Base-by-base conservation (phyloP, 2,888 invertebrate genomes). In the Thecophora atra region DNA sequence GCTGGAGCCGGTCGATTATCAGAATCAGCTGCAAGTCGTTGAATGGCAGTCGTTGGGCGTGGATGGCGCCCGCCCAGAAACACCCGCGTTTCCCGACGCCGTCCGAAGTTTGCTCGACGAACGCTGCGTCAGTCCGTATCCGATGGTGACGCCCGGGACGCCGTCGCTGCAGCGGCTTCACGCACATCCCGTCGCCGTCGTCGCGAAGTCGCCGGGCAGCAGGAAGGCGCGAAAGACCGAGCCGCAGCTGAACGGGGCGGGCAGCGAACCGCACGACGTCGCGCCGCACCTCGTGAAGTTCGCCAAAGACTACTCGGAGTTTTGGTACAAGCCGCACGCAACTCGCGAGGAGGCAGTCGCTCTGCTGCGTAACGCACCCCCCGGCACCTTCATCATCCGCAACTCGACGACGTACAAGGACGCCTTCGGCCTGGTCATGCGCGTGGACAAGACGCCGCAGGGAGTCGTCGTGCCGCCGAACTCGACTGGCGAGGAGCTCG, bases 271-370 rank as follows among this genome's bases (percentile, higher is more conserved):
- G 17, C 92, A 93, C 72, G 95, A 96, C 87, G 95, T 96, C 73
- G 94, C 95, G 64, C 93, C 94, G 8, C 94, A 93, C 78, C 91
- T 96, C 81, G 96, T 96, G 58, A 79, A 81, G 64, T 81, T 98
- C 87, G 98, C 97, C 5, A 90, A 94, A 73, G 98, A 98, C 87
- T 97, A 96, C 76, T 96, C 92, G 77, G 94, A 95, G 85, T 98
- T 91, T 88, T 99, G 99, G 99, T 99, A 99, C 89, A 98, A 98
- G 85, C 95, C 98, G 17, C 92, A 92, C 83, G 97, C 99, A 82
- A 93, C 96, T 24, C 89, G 99, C 76, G 98, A 99, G 86, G 98
- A 99, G 89, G 97, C 98, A 93, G 87, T 99, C 76, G 89, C 90
- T 76, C 91, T 97, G 82, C 88, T 99, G 73, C 92, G 94, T 77